Percentiles rank a stretch among this genome's conserved stretches.
Conservation (phyloP, 2,888 invertebrate genomes). For the Hyalella azteca region DNA sequence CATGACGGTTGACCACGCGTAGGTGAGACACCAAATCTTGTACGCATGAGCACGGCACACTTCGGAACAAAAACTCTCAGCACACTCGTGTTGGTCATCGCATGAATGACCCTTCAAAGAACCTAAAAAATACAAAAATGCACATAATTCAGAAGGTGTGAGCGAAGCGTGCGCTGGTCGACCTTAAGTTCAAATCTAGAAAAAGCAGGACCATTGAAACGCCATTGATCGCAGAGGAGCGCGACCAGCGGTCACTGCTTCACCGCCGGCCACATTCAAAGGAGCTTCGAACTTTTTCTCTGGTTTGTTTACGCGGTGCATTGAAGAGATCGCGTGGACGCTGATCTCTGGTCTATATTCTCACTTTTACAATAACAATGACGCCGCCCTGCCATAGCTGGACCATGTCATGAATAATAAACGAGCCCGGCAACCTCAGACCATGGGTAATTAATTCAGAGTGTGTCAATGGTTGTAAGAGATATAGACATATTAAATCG, state of each 20-base stretch:
- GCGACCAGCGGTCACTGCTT: background rate
- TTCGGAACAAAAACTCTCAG: no score
- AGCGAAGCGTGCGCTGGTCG: slow-evolving; percentile 10
- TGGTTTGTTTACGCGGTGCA: background rate
- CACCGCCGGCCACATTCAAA: background rate
- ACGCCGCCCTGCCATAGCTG: no score
- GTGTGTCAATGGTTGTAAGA: no score
- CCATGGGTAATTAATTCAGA: no score
- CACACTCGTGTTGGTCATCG: slow-evolving; percentile 1
- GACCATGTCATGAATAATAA: no score
- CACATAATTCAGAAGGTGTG: slow-evolving; percentile 22
- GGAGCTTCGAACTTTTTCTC: background rate
- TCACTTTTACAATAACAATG: no score
- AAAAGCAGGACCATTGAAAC: background rate
- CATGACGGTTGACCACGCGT: no score
- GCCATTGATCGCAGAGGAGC: background rate
- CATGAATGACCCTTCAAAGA: slow-evolving; percentile 11
- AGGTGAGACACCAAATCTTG: no score
- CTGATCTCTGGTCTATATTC: background rate
- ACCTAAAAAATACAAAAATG: background rate
- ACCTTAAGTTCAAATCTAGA: background rate
- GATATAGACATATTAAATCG: no score
- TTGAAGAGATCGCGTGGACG: background rate
- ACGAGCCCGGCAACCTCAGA: no score
- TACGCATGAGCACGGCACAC: no score